Evolutionary conservation across 2,797 vertebrate genomes (phyloP).

Genomic region (Otolemur crassicaudatus): DNA sequence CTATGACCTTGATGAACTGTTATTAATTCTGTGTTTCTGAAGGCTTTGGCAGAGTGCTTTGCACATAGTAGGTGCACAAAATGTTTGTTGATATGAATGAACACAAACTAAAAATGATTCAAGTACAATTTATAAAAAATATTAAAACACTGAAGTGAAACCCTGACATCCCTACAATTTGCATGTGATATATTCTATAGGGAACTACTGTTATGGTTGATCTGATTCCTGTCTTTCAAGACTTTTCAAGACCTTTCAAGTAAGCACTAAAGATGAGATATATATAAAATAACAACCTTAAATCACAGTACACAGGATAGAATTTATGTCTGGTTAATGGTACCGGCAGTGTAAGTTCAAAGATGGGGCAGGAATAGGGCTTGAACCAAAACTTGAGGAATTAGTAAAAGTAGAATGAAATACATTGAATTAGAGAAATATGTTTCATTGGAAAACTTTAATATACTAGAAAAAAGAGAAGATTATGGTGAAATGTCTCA

Average conservation of each 20-base stretch:
- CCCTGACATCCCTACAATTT: not conserved
- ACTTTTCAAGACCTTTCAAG: not conserved
- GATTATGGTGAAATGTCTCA: not conserved
- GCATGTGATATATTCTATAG: not conserved
- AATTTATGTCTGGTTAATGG: not conserved
- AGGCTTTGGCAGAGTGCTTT: not conserved
- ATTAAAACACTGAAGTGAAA: conserved; percentile 2
- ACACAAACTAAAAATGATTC: not conserved
- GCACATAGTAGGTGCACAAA: not conserved
- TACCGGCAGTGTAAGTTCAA: no score
- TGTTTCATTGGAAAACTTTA: not conserved
- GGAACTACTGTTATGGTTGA: not conserved
- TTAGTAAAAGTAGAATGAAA: not conserved
- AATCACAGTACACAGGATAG: not conserved
- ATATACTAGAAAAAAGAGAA: not conserved
- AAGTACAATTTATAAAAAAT: not conserved
- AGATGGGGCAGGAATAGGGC: not conserved
- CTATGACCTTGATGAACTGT: not conserved
- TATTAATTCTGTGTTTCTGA: not conserved
- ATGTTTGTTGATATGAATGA: not conserved
- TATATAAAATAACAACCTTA: not conserved
- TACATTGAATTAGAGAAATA: not conserved
- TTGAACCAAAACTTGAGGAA: not conserved
- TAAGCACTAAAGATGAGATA: not conserved
- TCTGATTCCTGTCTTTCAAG: not conserved